These are phyloP conservation scores for Lonchura striata DNA, from an alignment of 2,113 vertebrate species.

Conservation along the genomic window DNA sequence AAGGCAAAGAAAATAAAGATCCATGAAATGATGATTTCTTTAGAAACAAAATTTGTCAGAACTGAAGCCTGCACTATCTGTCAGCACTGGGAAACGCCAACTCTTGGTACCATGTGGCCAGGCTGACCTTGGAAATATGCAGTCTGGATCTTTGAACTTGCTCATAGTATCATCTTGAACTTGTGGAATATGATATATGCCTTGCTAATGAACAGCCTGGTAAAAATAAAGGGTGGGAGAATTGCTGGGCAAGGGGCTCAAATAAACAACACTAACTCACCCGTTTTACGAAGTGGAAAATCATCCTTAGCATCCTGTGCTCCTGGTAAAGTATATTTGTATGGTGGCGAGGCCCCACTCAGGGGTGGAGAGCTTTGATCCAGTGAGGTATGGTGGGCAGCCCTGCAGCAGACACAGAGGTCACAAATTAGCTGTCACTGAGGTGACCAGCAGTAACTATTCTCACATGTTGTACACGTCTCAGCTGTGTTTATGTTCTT, in stretches of 20 bases:
- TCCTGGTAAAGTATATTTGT: conserved; percentile 90
- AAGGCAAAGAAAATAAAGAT: background rate
- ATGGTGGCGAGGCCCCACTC: conserved; percentile 89
- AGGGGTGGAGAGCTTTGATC: conserved; percentile 98
- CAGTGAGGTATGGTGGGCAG: conserved; percentile 94
- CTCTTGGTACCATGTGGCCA: background rate
- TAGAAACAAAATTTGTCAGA: background rate
- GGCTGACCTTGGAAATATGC: background rate
- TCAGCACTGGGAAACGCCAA: background rate
- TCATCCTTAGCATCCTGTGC: conserved; percentile 89
- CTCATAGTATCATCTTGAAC: background rate
- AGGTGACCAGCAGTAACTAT: conserved; percentile 59
- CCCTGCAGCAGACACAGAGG: conserved; percentile 76
- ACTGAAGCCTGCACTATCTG: background rate
- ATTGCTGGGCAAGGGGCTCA: background rate
- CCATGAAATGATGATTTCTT: background rate
- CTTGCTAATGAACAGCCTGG: background rate
- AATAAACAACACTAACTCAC: conserved; percentile 68
- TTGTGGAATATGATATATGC: background rate
- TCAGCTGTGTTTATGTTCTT: conserved; percentile 62
- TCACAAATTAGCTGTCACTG: conserved; percentile 29
- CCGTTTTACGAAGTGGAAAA: conserved; percentile 98
- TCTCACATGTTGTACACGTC: conserved; percentile 37
- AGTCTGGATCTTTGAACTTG: background rate
- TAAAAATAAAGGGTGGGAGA: background rate